phyloP scores from a whole-genome alignment of 2,113 vertebrate genomes.

The Gyps fulvus region DNA sequence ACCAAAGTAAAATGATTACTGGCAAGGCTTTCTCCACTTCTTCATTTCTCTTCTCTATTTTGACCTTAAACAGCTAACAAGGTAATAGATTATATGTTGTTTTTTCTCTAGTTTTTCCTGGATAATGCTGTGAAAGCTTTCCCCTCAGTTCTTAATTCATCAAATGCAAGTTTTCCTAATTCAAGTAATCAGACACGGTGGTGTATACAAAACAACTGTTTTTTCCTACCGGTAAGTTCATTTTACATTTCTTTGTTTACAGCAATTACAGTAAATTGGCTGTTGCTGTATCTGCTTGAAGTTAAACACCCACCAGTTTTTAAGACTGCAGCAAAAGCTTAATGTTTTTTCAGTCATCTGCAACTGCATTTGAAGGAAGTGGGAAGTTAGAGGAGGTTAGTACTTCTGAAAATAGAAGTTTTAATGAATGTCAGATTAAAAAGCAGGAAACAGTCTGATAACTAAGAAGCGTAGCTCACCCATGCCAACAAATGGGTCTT shows the following conservation, averaged over 20 bases:
- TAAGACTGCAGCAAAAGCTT: not conserved
- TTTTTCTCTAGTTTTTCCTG: conserved; percentile 87
- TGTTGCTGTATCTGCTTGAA: not conserved
- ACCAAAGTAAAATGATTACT: not conserved
- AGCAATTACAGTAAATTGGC: not conserved
- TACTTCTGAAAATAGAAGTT: not conserved
- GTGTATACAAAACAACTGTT: conserved; percentile 82
- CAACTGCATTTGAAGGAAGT: not conserved
- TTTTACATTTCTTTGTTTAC: not conserved
- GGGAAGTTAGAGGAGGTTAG: not conserved
- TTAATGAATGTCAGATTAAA: not conserved
- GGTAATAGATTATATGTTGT: conserved; percentile 14
- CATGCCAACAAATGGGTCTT: not conserved
- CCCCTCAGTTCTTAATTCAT: conserved; percentile 77
- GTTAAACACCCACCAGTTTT: conserved; percentile 6
- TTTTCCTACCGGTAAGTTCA: conserved; percentile 93
- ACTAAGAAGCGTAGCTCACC: not conserved
- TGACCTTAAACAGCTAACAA: not conserved
- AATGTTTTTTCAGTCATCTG: not conserved
- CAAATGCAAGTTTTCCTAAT: conserved; percentile 80
- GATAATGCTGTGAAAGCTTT: conserved; percentile 71
- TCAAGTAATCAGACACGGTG: conserved; percentile 70
- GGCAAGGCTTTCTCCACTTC: not conserved
- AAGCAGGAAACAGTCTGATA: not conserved
- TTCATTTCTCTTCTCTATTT: not conserved